These are phyloP conservation scores for Semaprochilodus insignis DNA, from an alignment of 2,797 vertebrate genomes.

Conservation along the genomic window DNA sequence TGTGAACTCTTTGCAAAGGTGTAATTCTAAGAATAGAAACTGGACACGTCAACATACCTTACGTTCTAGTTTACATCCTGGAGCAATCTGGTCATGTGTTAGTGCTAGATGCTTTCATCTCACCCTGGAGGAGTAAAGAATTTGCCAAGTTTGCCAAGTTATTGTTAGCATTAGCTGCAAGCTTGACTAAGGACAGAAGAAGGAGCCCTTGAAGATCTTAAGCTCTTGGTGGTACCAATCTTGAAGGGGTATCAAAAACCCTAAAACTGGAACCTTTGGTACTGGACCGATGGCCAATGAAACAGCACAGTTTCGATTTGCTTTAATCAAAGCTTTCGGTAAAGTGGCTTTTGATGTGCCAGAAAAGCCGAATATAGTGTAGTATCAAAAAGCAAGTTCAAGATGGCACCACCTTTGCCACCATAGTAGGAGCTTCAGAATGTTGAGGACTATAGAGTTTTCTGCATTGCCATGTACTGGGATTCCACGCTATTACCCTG, in stretches of 20 bases:
- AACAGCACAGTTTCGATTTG: too few species aligned
- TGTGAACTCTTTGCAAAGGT: too few species aligned
- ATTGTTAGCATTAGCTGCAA: background rate
- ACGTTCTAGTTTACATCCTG: too few species aligned
- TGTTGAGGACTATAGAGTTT: background rate
- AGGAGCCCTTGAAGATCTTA: background rate
- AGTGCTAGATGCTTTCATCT: background rate
- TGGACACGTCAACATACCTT: too few species aligned
- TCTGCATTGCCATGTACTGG: constrained; percentile 38
- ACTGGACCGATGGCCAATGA: too few species aligned
- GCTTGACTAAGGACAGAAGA: background rate
- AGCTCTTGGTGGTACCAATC: background rate
- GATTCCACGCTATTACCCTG: constrained; percentile 76
- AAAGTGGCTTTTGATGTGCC: background rate
- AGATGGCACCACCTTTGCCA: background rate
- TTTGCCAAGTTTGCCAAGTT: too few species aligned
- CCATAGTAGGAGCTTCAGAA: constrained; percentile 11
- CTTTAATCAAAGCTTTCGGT: too few species aligned
- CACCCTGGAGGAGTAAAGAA: too few species aligned
- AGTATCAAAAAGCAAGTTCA: background rate
- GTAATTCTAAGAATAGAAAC: too few species aligned
- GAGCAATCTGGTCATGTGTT: background rate
- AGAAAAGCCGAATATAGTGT: background rate
- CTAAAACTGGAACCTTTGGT: too few species aligned
- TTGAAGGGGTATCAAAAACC: too few species aligned